Percentiles rank a stretch among this genome's conserved stretches.
These are phyloP conservation scores for Enteromius trimaculatus DNA, from an alignment of 2,797 vertebrate species.

Conservation along the genomic window DNA sequence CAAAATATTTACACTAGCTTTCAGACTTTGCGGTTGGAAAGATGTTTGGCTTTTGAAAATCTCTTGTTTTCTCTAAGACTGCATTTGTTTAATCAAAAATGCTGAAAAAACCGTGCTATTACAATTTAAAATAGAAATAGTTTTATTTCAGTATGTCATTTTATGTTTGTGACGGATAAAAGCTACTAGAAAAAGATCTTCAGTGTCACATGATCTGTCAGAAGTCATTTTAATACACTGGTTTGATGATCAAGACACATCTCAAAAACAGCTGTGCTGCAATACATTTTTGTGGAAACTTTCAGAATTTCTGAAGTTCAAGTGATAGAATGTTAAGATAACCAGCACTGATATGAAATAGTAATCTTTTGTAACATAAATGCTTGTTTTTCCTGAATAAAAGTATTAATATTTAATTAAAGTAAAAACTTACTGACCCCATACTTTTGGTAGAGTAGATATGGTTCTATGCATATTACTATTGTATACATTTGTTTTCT, in stretches of 20 bases:
- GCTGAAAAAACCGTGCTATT: background rate
- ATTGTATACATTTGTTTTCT: no score
- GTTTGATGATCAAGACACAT: background rate
- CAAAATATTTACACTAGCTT: background rate
- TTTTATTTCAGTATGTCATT: background rate
- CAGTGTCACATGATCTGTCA: background rate
- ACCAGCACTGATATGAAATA: no score
- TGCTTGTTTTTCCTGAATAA: no score
- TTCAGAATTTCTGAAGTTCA: no score
- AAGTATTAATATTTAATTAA: no score
- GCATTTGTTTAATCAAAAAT: background rate
- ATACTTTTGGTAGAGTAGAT: no score
- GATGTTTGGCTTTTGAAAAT: background rate
- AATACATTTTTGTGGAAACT: no score
- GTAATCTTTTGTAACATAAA: no score
- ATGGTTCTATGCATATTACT: no score
- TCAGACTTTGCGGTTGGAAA: background rate
- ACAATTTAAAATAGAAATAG: background rate
- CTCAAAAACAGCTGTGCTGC: background rate
- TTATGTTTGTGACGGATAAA: background rate
- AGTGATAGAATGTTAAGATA: no score
- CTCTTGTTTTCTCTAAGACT: background rate
- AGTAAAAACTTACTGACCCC: no score
- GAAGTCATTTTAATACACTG: background rate
- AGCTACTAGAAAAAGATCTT: background rate